These are phyloP conservation scores for Tympanuchus pallidicinctus DNA, from an alignment of 2,113 vertebrate genomes.

Conservation along the genomic window DNA sequence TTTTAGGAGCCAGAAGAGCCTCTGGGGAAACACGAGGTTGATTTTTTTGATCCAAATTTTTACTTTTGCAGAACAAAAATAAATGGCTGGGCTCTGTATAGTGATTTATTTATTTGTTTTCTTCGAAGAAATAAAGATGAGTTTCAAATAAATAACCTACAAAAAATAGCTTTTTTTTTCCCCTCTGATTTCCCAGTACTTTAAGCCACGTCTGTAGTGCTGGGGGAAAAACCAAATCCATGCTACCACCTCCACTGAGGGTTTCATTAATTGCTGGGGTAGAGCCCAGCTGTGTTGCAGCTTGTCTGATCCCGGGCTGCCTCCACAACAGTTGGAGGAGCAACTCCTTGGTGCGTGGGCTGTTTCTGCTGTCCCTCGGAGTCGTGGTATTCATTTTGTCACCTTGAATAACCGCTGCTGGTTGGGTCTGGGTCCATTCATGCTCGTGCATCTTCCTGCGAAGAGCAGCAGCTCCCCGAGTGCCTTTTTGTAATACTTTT, in stretches of 20 bases:
- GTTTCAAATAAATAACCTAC: not conserved
- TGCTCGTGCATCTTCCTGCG: not conserved
- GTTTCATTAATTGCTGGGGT: not conserved
- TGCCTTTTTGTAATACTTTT: not conserved
- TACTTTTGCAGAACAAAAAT: not conserved
- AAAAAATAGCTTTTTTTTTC: not conserved
- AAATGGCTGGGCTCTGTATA: rapidly evolving
- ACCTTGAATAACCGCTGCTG: not conserved
- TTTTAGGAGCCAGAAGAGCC: not conserved
- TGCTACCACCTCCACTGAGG: rapidly evolving
- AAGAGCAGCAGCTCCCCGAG: no score
- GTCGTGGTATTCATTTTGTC: not conserved
- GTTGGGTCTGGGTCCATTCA: not conserved
- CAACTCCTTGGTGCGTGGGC: rapidly evolving
- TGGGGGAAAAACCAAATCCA: not conserved
- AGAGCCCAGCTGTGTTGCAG: not conserved
- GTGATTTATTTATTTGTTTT: not conserved
- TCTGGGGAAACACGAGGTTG: not conserved
- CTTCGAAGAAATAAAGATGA: not conserved
- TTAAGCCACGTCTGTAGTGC: not conserved
- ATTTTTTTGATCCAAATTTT: not conserved
- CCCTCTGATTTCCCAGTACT: not conserved
- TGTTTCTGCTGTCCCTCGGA: not conserved
- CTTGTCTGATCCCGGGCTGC: not conserved
- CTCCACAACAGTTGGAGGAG: not conserved